phyloP scores from a whole-genome alignment of 2,888 invertebrate genomes.

The Ypsolopha scabrella region DNA sequence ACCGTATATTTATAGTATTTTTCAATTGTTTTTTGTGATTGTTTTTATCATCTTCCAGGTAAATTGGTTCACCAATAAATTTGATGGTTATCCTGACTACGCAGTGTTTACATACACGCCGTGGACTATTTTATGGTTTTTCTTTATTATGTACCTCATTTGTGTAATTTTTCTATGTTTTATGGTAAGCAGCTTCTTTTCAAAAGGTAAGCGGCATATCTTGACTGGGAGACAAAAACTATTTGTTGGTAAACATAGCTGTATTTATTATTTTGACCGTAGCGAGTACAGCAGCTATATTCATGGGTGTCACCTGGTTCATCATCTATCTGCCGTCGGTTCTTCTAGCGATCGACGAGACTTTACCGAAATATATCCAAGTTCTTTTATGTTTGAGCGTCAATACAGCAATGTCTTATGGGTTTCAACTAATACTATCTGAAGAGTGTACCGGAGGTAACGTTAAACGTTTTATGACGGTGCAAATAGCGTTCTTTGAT shows the following conservation, averaged over 20 bases:
- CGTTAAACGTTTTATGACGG: neutral
- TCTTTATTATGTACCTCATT: slow-evolving; percentile 77
- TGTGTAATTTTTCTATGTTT: slow-evolving; percentile 83
- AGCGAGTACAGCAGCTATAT: slow-evolving; percentile 85
- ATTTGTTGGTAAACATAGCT: no score
- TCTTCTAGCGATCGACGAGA: slow-evolving; percentile 69
- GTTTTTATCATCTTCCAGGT: no score
- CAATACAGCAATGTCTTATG: slow-evolving; percentile 86
- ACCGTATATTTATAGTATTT: no score
- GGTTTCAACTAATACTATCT: slow-evolving; percentile 78
- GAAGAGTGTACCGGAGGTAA: slow-evolving; percentile 78
- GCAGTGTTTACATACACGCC: slow-evolving; percentile 79
- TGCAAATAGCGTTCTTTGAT: no score
- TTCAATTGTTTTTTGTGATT: no score
- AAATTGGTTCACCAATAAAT: no score
- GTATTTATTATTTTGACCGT: no score
- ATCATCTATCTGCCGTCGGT: slow-evolving; percentile 79
- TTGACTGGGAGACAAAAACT: no score
- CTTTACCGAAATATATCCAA: slow-evolving; percentile 38
- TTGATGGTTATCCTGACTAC: slow-evolving; percentile 26
- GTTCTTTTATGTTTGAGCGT: slow-evolving; percentile 74
- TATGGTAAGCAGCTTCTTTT: slow-evolving; percentile 83
- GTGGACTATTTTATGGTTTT: slow-evolving; percentile 76
- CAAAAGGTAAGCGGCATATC: slow-evolving; percentile 71
- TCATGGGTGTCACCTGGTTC: slow-evolving; percentile 83